Conservation (phyloP, 2,113 vertebrate species). For the Tauraco erythrolophus region DNA sequence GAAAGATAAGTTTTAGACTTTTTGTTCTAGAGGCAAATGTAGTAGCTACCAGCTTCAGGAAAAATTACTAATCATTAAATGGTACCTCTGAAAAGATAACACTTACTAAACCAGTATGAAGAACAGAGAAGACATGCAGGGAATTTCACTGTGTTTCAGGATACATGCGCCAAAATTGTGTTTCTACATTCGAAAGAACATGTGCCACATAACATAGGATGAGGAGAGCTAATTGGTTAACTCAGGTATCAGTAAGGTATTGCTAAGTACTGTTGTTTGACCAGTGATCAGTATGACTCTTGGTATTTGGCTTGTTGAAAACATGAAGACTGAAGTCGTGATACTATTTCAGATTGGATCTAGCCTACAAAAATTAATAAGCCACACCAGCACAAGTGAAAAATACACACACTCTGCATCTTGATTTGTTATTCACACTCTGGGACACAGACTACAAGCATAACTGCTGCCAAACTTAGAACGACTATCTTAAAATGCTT, state of each 20-base stretch:
- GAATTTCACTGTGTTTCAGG: neutral
- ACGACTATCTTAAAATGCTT: neutral
- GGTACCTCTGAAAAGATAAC: neutral
- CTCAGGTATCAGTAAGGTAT: neutral
- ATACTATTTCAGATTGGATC: neutral
- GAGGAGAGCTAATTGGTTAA: neutral
- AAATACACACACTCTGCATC: neutral
- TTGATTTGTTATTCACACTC: neutral
- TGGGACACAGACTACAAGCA: neutral
- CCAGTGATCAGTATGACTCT: neutral
- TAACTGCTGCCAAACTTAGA: neutral
- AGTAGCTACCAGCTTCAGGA: neutral
- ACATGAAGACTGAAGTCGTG: neutral
- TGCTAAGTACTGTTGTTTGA: neutral
- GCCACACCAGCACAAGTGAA: neutral
- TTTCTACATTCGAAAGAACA: neutral
- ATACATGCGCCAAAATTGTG: neutral
- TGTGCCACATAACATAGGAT: rapidly evolving
- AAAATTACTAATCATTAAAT: neutral
- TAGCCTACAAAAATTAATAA: neutral
- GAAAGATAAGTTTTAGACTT: neutral
- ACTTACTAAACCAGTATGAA: neutral
- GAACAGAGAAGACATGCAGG: neutral
- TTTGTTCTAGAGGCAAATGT: neutral
- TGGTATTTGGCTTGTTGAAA: neutral